Conservation (phyloP, 2,888 invertebrate genomes). For the Abrostola tripartita region DNA sequence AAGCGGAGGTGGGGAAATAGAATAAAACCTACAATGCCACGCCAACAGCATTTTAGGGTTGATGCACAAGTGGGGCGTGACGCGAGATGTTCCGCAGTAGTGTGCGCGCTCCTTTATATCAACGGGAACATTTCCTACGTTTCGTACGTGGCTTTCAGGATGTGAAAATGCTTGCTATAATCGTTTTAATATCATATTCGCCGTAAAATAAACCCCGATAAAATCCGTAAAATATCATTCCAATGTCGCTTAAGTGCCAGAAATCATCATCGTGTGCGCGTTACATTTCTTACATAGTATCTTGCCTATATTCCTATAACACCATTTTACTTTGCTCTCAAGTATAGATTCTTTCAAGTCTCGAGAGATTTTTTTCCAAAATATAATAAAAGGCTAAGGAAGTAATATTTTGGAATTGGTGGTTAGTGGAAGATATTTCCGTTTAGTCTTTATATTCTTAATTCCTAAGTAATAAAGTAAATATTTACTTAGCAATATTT, state of each 20-base stretch:
- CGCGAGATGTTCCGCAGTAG: constrained; percentile 21
- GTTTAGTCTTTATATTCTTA: neutral
- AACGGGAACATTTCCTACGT: constrained; percentile 42
- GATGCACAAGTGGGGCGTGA: constrained; percentile 50
- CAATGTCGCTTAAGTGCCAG: too few species aligned
- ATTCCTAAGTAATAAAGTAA: constrained; percentile 24
- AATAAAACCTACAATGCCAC: constrained; percentile 72
- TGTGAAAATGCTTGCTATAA: constrained; percentile 38
- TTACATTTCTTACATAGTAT: constrained; percentile 40
- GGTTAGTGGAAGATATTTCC: constrained; percentile 6
- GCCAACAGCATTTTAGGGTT: constrained; percentile 65
- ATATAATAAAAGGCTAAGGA: constrained; percentile 13
- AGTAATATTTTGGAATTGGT: constrained; percentile 10
- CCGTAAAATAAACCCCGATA: too few species aligned
- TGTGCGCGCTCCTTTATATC: constrained; percentile 30
- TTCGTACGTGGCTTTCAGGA: constrained; percentile 44
- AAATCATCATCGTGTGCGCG: constrained; percentile 3
- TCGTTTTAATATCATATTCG: constrained; percentile 42
- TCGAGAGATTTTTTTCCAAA: constrained; percentile 10
- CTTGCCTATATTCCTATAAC: constrained; percentile 20
- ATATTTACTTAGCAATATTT: too few species aligned
- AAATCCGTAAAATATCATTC: too few species aligned
- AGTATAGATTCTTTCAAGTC: neutral
- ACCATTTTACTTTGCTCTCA: neutral
- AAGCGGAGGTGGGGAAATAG: constrained; percentile 72